phyloP scores from a whole-genome alignment of 2,113 vertebrate genomes.

The Cebus imitator region DNA sequence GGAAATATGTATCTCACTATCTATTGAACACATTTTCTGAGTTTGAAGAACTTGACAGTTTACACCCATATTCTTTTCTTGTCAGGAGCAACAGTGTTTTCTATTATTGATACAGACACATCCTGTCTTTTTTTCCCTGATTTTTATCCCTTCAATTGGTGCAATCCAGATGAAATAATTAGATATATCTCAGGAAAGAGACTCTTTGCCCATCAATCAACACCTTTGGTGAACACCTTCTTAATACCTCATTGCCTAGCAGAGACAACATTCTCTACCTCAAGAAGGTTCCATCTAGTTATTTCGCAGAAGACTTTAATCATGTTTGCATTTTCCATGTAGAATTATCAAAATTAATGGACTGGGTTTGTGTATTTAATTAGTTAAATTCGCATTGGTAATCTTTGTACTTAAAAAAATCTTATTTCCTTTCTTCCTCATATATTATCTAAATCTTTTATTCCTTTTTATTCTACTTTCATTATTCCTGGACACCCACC shows the following conservation, averaged over 20 bases:
- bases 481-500: not conserved
- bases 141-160: not conserved
- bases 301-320: not conserved
- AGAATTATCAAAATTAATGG: not conserved
- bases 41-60: not conserved
- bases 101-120: not conserved
- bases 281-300: not conserved
- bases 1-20: slow-evolving; percentile 24
- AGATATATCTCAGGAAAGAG: not conserved
- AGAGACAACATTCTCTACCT: not conserved
- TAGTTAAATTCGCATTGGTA: not conserved
- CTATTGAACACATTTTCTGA: slow-evolving; percentile 27
- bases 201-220: not conserved
- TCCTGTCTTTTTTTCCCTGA: not conserved
- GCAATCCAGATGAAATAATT: slow-evolving; percentile 16
- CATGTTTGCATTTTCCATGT: not conserved
- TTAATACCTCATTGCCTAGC: not conserved
- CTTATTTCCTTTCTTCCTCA: not conserved
- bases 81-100: not conserved
- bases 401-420: not conserved
- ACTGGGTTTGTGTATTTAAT: not conserved
- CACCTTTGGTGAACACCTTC: not conserved
- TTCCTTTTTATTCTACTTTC: not conserved
- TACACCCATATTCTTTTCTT: slow-evolving; percentile 1
- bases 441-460: not conserved